Evolutionary conservation across 2,888 invertebrate species (phyloP).

Genomic region (Latrodectus elegans): DNA sequence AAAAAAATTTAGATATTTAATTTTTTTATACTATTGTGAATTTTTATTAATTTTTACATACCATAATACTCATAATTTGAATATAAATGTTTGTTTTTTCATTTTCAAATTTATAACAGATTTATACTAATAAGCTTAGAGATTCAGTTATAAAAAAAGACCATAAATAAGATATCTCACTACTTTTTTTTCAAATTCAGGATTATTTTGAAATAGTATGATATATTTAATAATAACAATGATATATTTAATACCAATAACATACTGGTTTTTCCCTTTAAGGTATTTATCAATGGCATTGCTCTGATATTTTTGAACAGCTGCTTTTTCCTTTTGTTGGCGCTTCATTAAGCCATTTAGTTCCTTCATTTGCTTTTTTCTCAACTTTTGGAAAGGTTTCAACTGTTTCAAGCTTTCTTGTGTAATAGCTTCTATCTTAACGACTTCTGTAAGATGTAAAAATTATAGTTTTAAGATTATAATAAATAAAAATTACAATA

Average conservation of each 20-base stretch:
- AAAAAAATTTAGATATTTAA: too few relatives aligned
- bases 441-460: conserved; percentile 74
- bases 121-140: too few relatives aligned
- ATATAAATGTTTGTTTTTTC: too few relatives aligned
- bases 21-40: too few relatives aligned
- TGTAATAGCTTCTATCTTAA: conserved; percentile 92
- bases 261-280: conserved; percentile 89
- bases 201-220: too few relatives aligned
- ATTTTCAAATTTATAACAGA: too few relatives aligned
- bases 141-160: too few relatives aligned
- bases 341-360: conserved; percentile 91
- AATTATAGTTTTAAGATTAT: background rate
- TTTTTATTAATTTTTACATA: too few relatives aligned
- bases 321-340: conserved; percentile 92
- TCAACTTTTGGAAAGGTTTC: conserved; percentile 92
- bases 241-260: conserved; percentile 47
- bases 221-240: too few relatives aligned
- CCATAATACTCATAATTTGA: too few relatives aligned
- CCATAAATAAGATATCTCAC: too few relatives aligned
- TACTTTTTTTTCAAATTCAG: too few relatives aligned
- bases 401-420: conserved; percentile 86
- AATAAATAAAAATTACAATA: background rate
- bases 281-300: conserved; percentile 92
- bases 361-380: conserved; percentile 96
- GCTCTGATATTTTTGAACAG: conserved; percentile 93